Base-by-base conservation (phyloP, 2,113 vertebrate species). In the Chauna torquata region DNA sequence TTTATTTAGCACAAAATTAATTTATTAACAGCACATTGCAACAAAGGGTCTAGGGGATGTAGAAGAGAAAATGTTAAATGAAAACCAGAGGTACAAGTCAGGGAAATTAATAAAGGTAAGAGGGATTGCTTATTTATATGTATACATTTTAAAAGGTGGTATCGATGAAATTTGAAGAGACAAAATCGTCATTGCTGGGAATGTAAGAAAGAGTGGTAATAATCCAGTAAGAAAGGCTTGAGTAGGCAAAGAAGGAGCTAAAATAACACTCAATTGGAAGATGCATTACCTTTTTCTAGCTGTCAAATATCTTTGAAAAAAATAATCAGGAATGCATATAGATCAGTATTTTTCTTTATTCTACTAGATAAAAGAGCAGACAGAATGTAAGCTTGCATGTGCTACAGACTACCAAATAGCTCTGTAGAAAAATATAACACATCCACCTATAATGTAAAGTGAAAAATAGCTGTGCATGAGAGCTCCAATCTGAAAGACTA, bases 331-430 rank as follows among this genome's bases (percentile, higher is more conserved):
- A 80, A 69, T 52, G 44, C 17, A 64, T 38, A 45, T 36, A 30
- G 65, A 82, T 95, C 72, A 59, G 27, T 92, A 40, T 68, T 93
- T 94, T 85, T 74, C 81, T 64, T 85, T 79, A 69, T 77, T 78
- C 34, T 66, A 69, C 6, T 13, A 38, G 62, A 61, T 49, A 80
- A 74, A 71, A 24, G 24, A 82, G 42, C 11, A 45, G 62, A 68
- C 2, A 85, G 44, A 84, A 55, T 69, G 32, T 18, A 91, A 88
- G 8, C 4, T 66, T 87, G 42, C 58, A 44, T 79, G n/a, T 87
- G 19, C 55, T 87, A 42, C 20, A 61, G 20, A 27, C 16, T 75
- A 17, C 61, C 70, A 85, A 91, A 75, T 45, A 64, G 18, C 17
- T 82, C n/a, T 44, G 40, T 6, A 57, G 55, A 55, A 64, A 89